Base-by-base conservation (phyloP, 2,888 invertebrate genomes). In the Bugulina stolonifera region DNA sequence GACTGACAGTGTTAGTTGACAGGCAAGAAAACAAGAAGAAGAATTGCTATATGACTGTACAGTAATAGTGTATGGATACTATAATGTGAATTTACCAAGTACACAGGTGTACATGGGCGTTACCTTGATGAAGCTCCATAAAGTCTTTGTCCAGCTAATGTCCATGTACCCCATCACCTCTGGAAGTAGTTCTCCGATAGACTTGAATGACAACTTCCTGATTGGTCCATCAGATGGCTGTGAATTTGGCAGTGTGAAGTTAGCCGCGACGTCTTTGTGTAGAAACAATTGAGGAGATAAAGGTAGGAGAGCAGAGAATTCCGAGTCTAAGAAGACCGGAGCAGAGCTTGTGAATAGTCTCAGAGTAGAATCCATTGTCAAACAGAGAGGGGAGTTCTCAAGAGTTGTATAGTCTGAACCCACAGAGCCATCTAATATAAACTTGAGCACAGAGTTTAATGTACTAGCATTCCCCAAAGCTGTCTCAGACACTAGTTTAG, bases 101-200 rank as follows among this genome's bases (percentile, higher is more conserved):
- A n/a, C n/a, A n/a, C n/a, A n/a, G n/a, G n/a, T n/a, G 43, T 5
- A 43, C 43, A 10, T 10, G 43, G 5, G 43, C 5, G 29, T 25
- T n/a, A 64, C 64, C 64, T 64, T 64, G 5, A 64, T 32, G 32
- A 64, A 64, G 3, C 2, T 64, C 64, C 64, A 64, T 14, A 64
- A 10, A 64, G 2, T 27, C 32, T 64, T 64, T 22, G 64, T 25
- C 64, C 64, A 64, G 3, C 2, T 18, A 27, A 14, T 32, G 27
- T 64, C 34, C 64, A 64, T 32, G 29, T 14, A 25, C n/a, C 5
- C 29, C 10, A 14, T 32, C 10, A 32, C 10, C 14, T 5, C 32
- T 25, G 64, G 64, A 27, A 64, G 10, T 10, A 64, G n/a, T 18
- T 32, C 25, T 25, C 64, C 64, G 32, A 64, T 27, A 32, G 25